Evolutionary conservation across 1,140 invertebrate species (phyloP).

Genomic region (Aphidius gifuensis): DNA sequence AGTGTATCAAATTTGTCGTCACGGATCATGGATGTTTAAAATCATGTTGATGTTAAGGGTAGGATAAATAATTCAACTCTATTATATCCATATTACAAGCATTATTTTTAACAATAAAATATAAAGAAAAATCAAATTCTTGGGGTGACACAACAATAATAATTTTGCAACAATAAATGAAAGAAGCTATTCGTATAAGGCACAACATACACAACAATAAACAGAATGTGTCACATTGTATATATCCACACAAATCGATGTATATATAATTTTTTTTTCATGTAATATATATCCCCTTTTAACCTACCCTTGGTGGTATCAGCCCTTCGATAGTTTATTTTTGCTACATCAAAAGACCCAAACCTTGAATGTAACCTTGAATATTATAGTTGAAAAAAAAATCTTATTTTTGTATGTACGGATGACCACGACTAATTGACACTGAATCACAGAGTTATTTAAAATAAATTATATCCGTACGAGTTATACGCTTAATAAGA

Average conservation of each 20-base stretch:
- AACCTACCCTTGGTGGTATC: conserved; percentile 2
- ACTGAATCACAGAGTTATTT: conserved; percentile 31
- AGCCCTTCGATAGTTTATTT: not conserved
- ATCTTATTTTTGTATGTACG: conserved; percentile 13
- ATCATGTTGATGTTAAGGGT: conserved; percentile 27
- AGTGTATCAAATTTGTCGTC: conserved; percentile 7
- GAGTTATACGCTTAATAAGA: not conserved
- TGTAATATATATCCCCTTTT: not conserved
- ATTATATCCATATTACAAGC: conserved; percentile 44
- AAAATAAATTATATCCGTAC: conserved; percentile 30
- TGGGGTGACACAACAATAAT: too few species aligned
- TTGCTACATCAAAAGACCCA: not conserved
- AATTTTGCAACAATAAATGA: too few species aligned
- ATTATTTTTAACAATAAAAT: conserved; percentile 30
- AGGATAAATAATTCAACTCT: conserved; percentile 29
- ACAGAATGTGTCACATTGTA: not conserved
- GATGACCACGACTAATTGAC: conserved; percentile 29
- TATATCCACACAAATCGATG: not conserved
- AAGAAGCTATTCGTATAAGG: too few species aligned
- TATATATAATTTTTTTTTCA: not conserved
- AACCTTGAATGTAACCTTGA: conserved; percentile 1
- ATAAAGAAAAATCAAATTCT: not conserved
- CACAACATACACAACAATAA: too few species aligned
- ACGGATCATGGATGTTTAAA: not conserved
- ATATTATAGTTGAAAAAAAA: not conserved